phyloP scores from a whole-genome alignment of 2,113 vertebrate genomes.

The Corythoichthys intestinalis region DNA sequence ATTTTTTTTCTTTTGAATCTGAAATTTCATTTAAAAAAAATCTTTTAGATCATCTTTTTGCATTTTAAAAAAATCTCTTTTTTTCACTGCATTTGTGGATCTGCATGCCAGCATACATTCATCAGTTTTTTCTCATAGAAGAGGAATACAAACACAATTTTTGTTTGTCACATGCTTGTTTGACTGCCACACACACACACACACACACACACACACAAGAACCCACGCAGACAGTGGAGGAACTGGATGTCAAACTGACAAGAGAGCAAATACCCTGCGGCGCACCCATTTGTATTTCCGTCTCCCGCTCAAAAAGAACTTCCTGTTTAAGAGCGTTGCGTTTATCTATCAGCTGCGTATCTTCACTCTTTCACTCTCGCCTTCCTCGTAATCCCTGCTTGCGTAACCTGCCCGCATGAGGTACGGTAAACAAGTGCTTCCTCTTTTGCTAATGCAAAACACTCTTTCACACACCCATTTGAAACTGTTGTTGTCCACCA shows the following conservation, averaged over 20 bases:
- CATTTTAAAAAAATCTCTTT: neutral
- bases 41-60: too few species aligned
- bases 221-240: neutral
- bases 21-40: too few species aligned
- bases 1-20: too few species aligned
- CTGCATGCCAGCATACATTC: conserved; percentile 11
- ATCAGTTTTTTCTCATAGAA: conserved; percentile 31
- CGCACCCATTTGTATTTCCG: conserved; percentile 15
- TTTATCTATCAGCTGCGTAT: neutral
- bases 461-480: too few species aligned
- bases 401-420: too few species aligned
- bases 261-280: neutral
- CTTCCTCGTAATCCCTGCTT: neutral
- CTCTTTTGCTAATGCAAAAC: too few species aligned
- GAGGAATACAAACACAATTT: conserved; percentile 29
- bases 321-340: conserved; percentile 6
- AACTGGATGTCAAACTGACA: conserved; percentile 27
- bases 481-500: too few species aligned
- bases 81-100: neutral
- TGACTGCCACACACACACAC: conserved; percentile 10
- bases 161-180: conserved; percentile 33
- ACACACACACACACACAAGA: neutral
- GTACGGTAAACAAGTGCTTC: too few species aligned
- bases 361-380: neutral
- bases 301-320: conserved; percentile 28